Evolutionary conservation across 2,888 invertebrate species (phyloP).

Genomic region (Plagiodera versicolora): DNA sequence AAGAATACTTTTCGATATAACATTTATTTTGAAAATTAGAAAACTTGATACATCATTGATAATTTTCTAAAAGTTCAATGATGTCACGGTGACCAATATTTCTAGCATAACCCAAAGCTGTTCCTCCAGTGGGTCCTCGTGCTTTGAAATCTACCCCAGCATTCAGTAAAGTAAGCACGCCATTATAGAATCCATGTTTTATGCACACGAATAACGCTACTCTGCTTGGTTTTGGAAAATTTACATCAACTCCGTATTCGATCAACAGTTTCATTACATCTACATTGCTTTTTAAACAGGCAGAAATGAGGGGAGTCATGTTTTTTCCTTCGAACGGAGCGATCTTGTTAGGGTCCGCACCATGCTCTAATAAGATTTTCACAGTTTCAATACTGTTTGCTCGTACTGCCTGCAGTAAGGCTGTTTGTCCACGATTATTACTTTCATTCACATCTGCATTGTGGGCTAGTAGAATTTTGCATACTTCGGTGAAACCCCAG

Average conservation of each 20-base stretch:
- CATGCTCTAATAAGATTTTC: conserved; percentile 5
- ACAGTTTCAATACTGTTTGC: neutral
- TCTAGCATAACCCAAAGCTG: conserved; percentile 10
- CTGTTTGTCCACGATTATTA: neutral
- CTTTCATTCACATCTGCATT: conserved; percentile 3
- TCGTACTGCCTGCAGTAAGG: neutral
- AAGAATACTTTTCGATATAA: too few species aligned
- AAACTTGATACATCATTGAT: neutral
- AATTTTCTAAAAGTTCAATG: neutral
- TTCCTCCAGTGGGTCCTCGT: conserved; percentile 1
- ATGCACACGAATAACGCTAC: conserved; percentile 12
- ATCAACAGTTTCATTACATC: conserved; percentile 9
- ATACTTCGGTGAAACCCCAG: conserved; percentile 18
- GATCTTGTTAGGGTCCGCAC: conserved; percentile 4
- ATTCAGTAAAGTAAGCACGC: conserved; percentile 11
- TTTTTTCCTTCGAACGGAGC: neutral
- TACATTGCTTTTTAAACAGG: conserved; percentile 1
- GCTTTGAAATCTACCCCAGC: conserved; percentile 5
- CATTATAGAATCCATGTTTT: conserved; percentile 5
- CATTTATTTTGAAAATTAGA: neutral
- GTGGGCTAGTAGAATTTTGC: conserved; percentile 11
- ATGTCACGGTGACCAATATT: neutral
- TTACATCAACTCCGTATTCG: conserved; percentile 10
- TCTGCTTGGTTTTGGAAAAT: conserved; percentile 14
- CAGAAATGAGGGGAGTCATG: neutral